Evolutionary conservation across 2,888 invertebrate genomes (phyloP), one percentile per base, ranked within the genome.

Genomic region (Lasioglossum calceatum): DNA sequence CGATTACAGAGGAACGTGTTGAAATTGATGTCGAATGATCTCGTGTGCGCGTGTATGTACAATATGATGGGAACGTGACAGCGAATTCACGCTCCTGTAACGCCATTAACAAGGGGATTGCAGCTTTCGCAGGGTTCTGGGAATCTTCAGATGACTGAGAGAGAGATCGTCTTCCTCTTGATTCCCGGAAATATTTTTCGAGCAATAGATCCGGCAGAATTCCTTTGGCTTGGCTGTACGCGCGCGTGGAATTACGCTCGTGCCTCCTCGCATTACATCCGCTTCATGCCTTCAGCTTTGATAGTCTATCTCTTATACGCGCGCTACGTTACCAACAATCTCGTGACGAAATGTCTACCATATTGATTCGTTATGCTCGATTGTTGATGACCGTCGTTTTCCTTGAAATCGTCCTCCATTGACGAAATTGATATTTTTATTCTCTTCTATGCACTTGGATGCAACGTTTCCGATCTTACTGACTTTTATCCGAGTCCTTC

Each of bases 151-250:
- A 39, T 10, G 36, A 39, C 23, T 70, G 8, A 10, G 70, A 39
- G 54, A 70, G 54, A n/a, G 54, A 54, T 54, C 54, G 54, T 39
- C 10, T 36, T 4, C 36, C 39, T 1, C 19, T 70, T 42, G 70
- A 39, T 70, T n/a, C 4, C 42, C 70, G 42, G 75, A 75, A 75
- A 75, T 75, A 54, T 75, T 75, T 75, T 75, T 75, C 39, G n/a
- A 70, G 70, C 23, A 39, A 42, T 14, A 70, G 39, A 39, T 39
- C 39, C n/a, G 19, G 23, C n/a, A 39, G 70, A 12, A 39, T 70
- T 42, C 67, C 67, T 23, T 36, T 39, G 39, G 23, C 39, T 23
- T 42, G 23, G 4, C 19, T 23, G 23, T 10, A 70, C 44, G n/a
- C 39, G 32, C 54, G 36, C 47, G 23, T 39, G 75, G 32, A 75